Base-by-base conservation (phyloP, 2,888 invertebrate species). In the Amorpha juglandis region DNA sequence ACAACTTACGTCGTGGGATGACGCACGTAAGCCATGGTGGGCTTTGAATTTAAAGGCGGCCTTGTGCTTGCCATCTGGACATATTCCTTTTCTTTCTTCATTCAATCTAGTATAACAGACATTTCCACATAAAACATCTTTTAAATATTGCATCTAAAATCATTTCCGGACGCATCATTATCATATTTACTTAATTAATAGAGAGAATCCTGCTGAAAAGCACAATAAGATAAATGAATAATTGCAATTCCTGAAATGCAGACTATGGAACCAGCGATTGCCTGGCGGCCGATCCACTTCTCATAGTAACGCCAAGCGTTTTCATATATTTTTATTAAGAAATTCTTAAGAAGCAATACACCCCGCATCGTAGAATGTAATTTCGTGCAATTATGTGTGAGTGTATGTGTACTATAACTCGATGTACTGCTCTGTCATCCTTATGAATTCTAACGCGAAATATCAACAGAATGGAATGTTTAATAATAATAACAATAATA, bases 271-370 rank as follows among this genome's bases (percentile, higher is more conserved):
- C 16, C 9, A 33, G 38, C 4, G 8, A 9, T 16, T 58, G 38
- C 38, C 11, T 16, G 38, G 38, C 12, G 11, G 52, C 4, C 35
- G 6, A 9, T 2, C 16, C 38, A n/a, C 19, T 19, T 38, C 35
- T 1, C 55, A 19, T 58, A 35, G 35, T 9, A 38, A 35, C 16
- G 35, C 38, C 11, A 38, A 58, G 35, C 55, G 16, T 19, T 38
- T 58, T 38, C 55, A 38, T 58, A 35, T 58, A 27, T 27, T 27
- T 58, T 58, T 58, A 58, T 58, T 58, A 58, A 38, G 55, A 58
- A 58, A 58, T 58, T 58, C 55, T 19, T 38, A 3, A n/a, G 38
- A 38, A 58, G 38, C 55, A 58, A 58, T 38, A 58, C 35, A 55
- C 35, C 38, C 35, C 16, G 38, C 16, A 19, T 16, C 16, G 55